These are phyloP conservation scores for Lepus timidus DNA, from an alignment of 2,113 vertebrate genomes.

Conservation along the genomic window DNA sequence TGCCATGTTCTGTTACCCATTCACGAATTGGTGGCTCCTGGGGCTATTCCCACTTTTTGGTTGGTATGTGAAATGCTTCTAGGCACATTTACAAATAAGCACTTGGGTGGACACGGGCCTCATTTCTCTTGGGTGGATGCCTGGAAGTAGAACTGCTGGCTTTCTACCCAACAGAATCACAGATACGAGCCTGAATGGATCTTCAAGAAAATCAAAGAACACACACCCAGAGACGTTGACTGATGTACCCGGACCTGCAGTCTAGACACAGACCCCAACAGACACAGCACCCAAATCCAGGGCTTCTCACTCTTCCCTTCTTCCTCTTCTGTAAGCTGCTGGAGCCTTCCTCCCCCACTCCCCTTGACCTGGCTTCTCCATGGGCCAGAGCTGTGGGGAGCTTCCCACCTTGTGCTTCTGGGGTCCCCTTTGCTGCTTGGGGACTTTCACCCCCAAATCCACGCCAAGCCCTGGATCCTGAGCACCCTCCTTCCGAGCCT, in stretches of 20 bases:
- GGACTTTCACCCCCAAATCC: neutral
- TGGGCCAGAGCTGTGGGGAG: neutral
- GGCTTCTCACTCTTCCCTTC: neutral
- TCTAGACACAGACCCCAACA: neutral
- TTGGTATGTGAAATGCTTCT: neutral
- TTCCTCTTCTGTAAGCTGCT: neutral
- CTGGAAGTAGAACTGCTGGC: neutral
- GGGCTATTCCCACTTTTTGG: neutral
- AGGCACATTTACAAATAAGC: neutral
- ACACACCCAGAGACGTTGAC: neutral
- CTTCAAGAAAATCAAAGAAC: conserved; percentile 46
- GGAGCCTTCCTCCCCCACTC: neutral
- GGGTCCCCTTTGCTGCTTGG: neutral
- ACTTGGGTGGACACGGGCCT: neutral
- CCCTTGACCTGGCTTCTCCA: neutral
- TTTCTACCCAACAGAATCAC: neutral
- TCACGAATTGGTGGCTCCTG: neutral
- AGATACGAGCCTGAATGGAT: neutral
- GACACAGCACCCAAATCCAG: conserved; percentile 29
- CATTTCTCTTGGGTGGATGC: neutral
- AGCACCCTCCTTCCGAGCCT: neutral
- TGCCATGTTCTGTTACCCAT: neutral
- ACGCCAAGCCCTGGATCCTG: neutral
- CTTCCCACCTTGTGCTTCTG: neutral
- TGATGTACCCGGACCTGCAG: neutral